A percentile compares a stretch with the other conserved stretches of the same genome.
Evolutionary conservation across 92 coral and sea anemone genomes (phyloP).

Genomic region (Phenganax subtilis): DNA sequence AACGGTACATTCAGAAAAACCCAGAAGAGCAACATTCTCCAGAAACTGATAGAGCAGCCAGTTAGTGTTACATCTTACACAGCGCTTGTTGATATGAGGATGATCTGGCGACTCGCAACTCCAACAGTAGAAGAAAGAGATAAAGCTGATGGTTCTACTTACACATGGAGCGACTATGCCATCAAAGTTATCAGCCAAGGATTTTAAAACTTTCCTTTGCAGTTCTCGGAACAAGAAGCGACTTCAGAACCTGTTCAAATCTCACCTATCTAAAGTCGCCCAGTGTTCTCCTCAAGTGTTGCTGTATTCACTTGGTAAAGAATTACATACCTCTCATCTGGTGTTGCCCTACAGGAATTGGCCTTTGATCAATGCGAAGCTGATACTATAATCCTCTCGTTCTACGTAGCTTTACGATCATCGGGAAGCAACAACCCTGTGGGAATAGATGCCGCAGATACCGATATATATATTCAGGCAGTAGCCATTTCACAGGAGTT

Average conservation of each 20-base stretch:
- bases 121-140: conserved; percentile 21
- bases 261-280: conserved; percentile 19
- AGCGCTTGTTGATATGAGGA: conserved; percentile 26
- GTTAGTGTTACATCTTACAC: conserved; percentile 8
- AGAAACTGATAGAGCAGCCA: conserved; percentile 2
- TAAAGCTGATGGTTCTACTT: conserved; percentile 4
- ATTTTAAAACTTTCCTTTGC: conserved; percentile 13
- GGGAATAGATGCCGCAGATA: conserved; percentile 22
- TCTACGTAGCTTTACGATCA: conserved; percentile 11
- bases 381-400: conserved; percentile 17
- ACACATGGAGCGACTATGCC: conserved; percentile 29
- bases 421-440: conserved; percentile 20
- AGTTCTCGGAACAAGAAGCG: conserved; percentile 19
- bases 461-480: conserved; percentile 16
- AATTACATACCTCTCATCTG: conserved; percentile 9
- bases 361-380: conserved; percentile 15
- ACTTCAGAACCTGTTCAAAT: conserved; percentile 5
- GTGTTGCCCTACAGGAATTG: conserved; percentile 1
- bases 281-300: background rate
- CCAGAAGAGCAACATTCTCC: conserved; percentile 27
- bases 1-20: conserved; percentile 24
- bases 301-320: conserved; percentile 6
- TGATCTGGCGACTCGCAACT: conserved; percentile 34
- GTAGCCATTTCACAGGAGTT: conserved; percentile 14
- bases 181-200: conserved; percentile 5